Percentiles rank a stretch among this genome's conserved stretches.
Evolutionary conservation across 2,113 vertebrate species (phyloP).

Genomic region (cat (Felis catus)): F.catus_Fca126_mat1.0 CM031418.1:101737001-101737500

Average conservation of each 20-base stretch:
- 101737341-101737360: background rate
- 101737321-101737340: background rate
- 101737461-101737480: background rate
- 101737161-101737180: background rate
- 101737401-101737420: background rate
- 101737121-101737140: background rate
- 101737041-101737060: background rate
- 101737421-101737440: background rate
- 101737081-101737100: background rate
- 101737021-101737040: background rate
- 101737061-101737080: background rate
- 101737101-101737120: background rate
- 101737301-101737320: background rate
- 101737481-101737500: background rate
- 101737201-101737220: background rate
- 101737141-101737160: background rate
- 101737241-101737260: background rate
- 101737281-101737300: constrained; percentile 7
- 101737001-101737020: background rate
- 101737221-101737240: background rate
- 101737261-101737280: constrained; percentile 24
- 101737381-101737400: background rate
- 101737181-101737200: background rate
- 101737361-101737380: background rate
- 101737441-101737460: background rate